Evolutionary conservation across 2,113 vertebrate species (phyloP).

Genomic region (Boulengeromyrus knoepffleri): DNA sequence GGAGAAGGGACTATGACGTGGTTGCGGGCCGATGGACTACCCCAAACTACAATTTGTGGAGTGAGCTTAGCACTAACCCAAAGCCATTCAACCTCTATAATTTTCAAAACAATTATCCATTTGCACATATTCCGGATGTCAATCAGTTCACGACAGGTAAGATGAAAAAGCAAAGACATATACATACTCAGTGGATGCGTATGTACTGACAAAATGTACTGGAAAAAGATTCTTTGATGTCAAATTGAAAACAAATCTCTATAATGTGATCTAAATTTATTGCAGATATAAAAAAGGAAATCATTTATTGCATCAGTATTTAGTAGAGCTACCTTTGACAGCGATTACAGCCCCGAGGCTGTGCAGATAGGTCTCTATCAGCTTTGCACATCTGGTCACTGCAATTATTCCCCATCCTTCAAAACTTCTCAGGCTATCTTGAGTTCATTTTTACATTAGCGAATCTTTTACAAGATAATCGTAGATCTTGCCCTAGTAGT

Average conservation of each 20-base stretch:
- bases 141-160: slow-evolving; percentile 80
- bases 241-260: not conserved
- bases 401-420: not conserved
- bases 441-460: not conserved
- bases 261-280: not conserved
- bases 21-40: slow-evolving; percentile 91
- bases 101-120: slow-evolving; percentile 83
- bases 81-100: slow-evolving; percentile 92
- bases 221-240: not conserved
- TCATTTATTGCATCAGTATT: not conserved
- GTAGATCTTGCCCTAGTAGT: slow-evolving; percentile 89
- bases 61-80: slow-evolving; percentile 76
- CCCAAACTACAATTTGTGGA: slow-evolving; percentile 88
- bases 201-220: not conserved
- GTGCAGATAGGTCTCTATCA: not conserved
- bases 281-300: not conserved
- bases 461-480: slow-evolving; percentile 58
- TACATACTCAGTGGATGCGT: not conserved
- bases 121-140: slow-evolving; percentile 72
- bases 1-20: slow-evolving; percentile 88
- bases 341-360: not conserved
- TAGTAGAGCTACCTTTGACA: not conserved
- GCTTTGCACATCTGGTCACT: not conserved
- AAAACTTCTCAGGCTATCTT: not conserved
- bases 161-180: not conserved